These are phyloP conservation scores for Heliocidaris erythrogramma DNA, from an alignment of 35 echinoderm and acorn worm species.

Conservation along the genomic window DNA sequence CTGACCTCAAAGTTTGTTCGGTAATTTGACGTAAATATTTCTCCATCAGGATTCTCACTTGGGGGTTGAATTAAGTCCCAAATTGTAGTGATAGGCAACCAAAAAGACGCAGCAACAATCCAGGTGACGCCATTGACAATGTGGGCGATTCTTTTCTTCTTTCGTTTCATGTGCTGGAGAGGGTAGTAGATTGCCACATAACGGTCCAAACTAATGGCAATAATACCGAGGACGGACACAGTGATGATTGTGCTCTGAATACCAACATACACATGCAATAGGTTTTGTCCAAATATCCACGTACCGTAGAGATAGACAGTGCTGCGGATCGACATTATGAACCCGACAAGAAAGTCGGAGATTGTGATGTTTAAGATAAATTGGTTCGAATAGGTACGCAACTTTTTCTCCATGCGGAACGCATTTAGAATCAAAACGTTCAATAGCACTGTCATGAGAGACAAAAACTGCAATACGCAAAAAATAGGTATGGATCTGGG, in stretches of 20 bases:
- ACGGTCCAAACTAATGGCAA: constrained; percentile 51
- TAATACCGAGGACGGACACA: constrained; percentile 30
- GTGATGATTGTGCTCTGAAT: neutral
- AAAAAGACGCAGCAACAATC: neutral
- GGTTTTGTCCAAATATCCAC: constrained; percentile 46
- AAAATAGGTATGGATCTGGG: too few relatives aligned
- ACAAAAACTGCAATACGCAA: too few relatives aligned
- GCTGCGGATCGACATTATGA: constrained; percentile 26
- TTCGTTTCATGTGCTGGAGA: constrained; percentile 11
- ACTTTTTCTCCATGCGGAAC: constrained; percentile 38
- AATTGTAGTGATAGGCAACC: constrained; percentile 16
- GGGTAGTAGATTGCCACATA: constrained; percentile 54
- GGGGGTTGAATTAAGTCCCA: neutral
- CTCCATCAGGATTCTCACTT: too few relatives aligned
- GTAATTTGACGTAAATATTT: neutral
- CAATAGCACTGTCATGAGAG: neutral
- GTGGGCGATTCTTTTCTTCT: neutral
- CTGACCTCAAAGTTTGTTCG: neutral
- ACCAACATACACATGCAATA: neutral
- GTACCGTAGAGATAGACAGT: neutral
- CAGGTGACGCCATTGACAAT: constrained; percentile 34
- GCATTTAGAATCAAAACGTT: constrained; percentile 38
- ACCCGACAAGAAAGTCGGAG: constrained; percentile 24
- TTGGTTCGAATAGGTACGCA: constrained; percentile 44
- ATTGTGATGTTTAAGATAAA: constrained; percentile 48